Evolutionary conservation across 2,113 vertebrate species (phyloP).

Genomic region (Tupaia chinensis): DNA sequence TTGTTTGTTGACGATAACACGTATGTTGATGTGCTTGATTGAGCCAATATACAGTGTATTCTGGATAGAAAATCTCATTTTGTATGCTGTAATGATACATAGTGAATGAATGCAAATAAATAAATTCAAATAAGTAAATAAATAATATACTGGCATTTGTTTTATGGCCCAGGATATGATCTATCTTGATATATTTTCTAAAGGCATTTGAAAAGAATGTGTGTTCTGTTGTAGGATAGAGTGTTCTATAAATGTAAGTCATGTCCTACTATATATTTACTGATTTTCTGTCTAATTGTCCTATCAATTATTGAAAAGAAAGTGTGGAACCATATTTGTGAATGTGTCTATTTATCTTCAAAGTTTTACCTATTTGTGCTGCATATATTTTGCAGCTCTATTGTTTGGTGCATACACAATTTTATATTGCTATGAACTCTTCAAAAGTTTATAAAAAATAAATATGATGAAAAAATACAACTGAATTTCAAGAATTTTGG

Average conservation of each 20-base stretch:
- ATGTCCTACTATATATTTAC: neutral
- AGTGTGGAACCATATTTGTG: neutral
- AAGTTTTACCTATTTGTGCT: neutral
- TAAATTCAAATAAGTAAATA: no score
- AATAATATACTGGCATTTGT: neutral
- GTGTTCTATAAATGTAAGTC: neutral
- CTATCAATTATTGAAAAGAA: neutral
- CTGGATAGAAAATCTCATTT: no score
- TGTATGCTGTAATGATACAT: no score
- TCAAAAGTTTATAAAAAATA: neutral
- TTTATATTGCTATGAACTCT: neutral
- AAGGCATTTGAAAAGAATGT: neutral
- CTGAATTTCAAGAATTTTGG: no score
- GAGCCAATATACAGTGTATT: no score
- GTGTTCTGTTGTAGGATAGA: neutral
- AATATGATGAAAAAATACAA: no score
- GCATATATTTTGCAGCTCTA: neutral
- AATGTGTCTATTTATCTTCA: neutral
- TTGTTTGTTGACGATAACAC: no score
- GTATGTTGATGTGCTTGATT: no score
- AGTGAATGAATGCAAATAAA: no score
- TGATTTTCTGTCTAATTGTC: neutral
- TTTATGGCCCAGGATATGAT: neutral
- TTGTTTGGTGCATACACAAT: neutral
- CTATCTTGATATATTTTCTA: neutral